Conservation (phyloP, 2,113 vertebrate species). For the Myxocyprinus asiaticus region DNA sequence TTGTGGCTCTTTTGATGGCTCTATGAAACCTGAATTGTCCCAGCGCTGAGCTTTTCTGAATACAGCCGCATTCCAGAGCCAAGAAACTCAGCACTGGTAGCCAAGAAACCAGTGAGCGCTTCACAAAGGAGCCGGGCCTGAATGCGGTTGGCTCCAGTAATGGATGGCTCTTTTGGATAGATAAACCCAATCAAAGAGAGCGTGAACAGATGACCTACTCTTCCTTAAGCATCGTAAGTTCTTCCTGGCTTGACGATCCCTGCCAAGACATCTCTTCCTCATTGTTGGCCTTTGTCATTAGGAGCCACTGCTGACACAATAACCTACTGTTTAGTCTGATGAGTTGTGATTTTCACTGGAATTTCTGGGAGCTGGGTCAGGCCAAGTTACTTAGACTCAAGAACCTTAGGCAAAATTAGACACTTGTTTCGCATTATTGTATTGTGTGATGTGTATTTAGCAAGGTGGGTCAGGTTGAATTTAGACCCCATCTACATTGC, state of each 20-base stretch:
- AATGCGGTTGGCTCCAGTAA: conserved; percentile 48
- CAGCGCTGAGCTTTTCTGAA: conserved; percentile 60
- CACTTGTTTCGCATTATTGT: too few species aligned
- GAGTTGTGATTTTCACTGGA: conserved; percentile 5
- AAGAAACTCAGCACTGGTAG: conserved; percentile 52
- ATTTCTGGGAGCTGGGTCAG: conserved; percentile 22
- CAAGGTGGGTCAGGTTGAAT: too few species aligned
- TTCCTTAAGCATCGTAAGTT: conserved; percentile 45
- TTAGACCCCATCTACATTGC: too few species aligned
- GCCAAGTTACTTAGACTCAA: conserved; percentile 11
- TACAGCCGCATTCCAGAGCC: conserved; percentile 52
- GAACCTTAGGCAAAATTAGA: too few species aligned
- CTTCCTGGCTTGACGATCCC: conserved; percentile 3
- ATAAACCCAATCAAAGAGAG: conserved; percentile 57
- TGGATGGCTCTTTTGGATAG: conserved; percentile 49
- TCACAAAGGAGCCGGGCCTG: conserved; percentile 51
- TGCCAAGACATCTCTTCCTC: conserved; percentile 44
- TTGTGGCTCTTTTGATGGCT: conserved; percentile 65
- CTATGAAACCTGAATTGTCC: conserved; percentile 67
- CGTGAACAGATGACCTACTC: conserved; percentile 53
- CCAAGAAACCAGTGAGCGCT: conserved; percentile 59
- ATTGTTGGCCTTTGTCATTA: conserved; percentile 41
- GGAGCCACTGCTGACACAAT: conserved; percentile 45
- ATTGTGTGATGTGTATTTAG: too few species aligned
- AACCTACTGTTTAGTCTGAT: conserved; percentile 28